Evolutionary conservation across 2,888 invertebrate species (phyloP), one percentile per base, ranked within the genome.

Genomic region (Rhingia rostrata): DNA sequence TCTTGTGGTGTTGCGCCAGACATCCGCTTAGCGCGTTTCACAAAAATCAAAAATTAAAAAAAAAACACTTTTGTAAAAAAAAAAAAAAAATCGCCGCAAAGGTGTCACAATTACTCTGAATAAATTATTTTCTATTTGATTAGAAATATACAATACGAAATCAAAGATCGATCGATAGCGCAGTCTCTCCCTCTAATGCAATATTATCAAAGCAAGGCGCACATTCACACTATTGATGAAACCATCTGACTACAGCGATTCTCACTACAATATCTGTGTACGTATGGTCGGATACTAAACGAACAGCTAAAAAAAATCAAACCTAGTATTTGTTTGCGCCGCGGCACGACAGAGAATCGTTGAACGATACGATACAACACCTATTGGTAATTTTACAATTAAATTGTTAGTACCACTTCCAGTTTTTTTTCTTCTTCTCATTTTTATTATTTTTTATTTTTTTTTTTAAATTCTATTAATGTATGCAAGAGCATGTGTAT

Each of bases 361-460:
- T 69, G 56, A 2, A 22, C 22, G 22, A 22, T 22, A 75, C 69
- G 61, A 69, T 75, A 69, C 61, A 74, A 75, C 75, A 75, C 80
- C 80, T 80, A 67, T 63, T 81, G 61, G 80, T 61, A 66, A 63
- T 61, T 67, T 80, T 74, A 80, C 80, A 80, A 80, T 67, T 67
- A 67, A 63, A 74, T 80, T 80, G 63, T 80, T 80, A 54, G 67
- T 81, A 74, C 69, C 49, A 74, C 49, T 74, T 81, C 69, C 80
- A 75, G 74, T 74, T 79, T 53, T 72, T n/a, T 78, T 79, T 58
- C 64, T 66, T 73, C 66, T 66, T 43, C 73, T 60, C 60, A 66
- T 60, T 79, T 79, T 66, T 79, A 72, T 72, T 63, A 60, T n/a
- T n/a, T n/a, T n/a, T n/a, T n/a, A n/a, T n/a, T n/a, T n/a, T n/a